phyloP scores from a whole-genome alignment of 2,888 invertebrate species.

The Corythucha ciliata region DNA sequence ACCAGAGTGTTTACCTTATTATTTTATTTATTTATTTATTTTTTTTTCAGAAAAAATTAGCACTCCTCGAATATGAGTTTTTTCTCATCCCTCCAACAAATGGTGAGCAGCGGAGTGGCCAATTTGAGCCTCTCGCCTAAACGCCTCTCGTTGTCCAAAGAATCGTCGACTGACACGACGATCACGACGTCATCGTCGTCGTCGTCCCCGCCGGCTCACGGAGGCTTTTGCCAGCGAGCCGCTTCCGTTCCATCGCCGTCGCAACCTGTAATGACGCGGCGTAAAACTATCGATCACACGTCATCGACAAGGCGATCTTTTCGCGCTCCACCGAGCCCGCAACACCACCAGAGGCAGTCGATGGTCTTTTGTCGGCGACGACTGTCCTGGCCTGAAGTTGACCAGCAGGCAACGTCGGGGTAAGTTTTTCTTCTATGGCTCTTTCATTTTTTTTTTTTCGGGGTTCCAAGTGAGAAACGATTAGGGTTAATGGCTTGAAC shows the following conservation, averaged over 20 bases:
- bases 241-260: slow-evolving; percentile 37
- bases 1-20: not conserved
- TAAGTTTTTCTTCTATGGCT: slow-evolving; percentile 43
- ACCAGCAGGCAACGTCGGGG: slow-evolving; percentile 74
- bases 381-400: slow-evolving; percentile 76
- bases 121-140: slow-evolving; percentile 68
- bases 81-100: slow-evolving; percentile 73
- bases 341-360: slow-evolving; percentile 52
- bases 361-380: slow-evolving; percentile 67
- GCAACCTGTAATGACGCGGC: slow-evolving; percentile 4
- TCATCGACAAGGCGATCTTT: slow-evolving; percentile 40
- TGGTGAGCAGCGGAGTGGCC: slow-evolving; percentile 77
- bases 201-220: slow-evolving; percentile 49
- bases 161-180: slow-evolving; percentile 39
- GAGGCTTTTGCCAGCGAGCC: slow-evolving; percentile 23
- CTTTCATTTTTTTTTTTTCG: no score
- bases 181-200: slow-evolving; percentile 35
- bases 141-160: slow-evolving; percentile 59
- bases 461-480: no score
- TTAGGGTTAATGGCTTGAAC: no score
- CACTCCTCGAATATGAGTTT: no score
- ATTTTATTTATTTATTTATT: slow-evolving; percentile 1
- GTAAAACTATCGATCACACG: slow-evolving; percentile 21
- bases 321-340: slow-evolving; percentile 42
- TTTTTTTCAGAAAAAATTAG: slow-evolving; percentile 26